Conservation (phyloP, 2,113 vertebrate species). For the Gadus chalcogrammus region DNA sequence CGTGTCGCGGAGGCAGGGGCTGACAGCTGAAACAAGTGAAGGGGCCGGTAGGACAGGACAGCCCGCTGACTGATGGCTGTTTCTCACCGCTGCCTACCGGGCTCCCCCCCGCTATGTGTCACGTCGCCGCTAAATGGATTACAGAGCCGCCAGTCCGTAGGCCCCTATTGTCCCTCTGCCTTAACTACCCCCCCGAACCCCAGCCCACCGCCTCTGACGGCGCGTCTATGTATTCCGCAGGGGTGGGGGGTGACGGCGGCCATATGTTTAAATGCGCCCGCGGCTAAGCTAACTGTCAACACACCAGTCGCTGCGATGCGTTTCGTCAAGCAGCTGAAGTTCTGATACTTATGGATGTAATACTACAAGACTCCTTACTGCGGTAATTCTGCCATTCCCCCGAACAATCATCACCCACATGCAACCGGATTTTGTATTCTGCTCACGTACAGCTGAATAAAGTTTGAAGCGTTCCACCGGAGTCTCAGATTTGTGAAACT, state of each 20-base stretch:
- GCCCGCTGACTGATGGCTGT: conserved; percentile 68
- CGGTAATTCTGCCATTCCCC: neutral
- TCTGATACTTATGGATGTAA: neutral
- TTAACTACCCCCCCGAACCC: conserved; percentile 28
- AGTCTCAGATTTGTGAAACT: conserved; percentile 31
- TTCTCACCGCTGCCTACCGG: conserved; percentile 65
- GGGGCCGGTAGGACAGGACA: conserved; percentile 62
- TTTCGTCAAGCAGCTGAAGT: neutral
- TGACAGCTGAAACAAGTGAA: conserved; percentile 68
- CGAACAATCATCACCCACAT: neutral
- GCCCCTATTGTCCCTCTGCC: conserved; percentile 37
- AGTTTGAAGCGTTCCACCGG: conserved; percentile 29
- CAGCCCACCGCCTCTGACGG: too few species aligned
- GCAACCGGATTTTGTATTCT: conserved; percentile 6
- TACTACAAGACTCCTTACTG: neutral
- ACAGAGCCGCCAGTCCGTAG: conserved; percentile 54
- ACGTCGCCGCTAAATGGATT: conserved; percentile 65
- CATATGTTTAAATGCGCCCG: too few species aligned
- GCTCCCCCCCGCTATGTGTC: conserved; percentile 56
- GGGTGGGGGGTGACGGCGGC: too few species aligned
- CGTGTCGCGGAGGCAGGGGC: conserved; percentile 52
- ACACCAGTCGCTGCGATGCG: too few species aligned
- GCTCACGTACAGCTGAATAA: conserved; percentile 18
- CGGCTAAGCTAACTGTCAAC: too few species aligned
- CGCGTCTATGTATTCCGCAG: too few species aligned